phyloP scores from a whole-genome alignment of 2,113 vertebrate genomes.

The Pipra filicauda region DNA sequence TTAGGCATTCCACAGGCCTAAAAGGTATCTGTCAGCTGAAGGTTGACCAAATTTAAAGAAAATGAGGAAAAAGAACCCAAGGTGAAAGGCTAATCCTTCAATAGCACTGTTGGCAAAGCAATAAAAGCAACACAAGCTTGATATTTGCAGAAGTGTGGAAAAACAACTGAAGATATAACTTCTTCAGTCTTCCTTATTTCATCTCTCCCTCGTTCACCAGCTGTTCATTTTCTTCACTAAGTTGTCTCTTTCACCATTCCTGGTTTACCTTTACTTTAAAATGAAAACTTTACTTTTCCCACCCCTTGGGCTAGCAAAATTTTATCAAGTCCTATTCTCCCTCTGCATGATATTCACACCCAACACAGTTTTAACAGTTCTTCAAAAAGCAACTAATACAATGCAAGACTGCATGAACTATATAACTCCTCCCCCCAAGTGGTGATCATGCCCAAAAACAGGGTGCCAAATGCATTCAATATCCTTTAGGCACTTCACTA shows the following conservation, averaged over 20 bases:
- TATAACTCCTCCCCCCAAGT: background rate
- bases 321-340: background rate
- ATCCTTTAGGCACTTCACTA: background rate
- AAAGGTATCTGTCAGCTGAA: background rate
- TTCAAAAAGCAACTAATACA: background rate
- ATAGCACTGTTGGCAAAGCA: background rate
- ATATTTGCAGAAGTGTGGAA: background rate
- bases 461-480: background rate
- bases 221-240: background rate
- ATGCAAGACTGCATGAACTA: background rate
- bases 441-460: background rate
- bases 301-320: background rate
- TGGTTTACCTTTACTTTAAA: background rate
- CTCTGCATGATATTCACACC: background rate
- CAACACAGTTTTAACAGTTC: background rate
- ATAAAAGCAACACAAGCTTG: background rate
- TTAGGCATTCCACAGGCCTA: background rate
- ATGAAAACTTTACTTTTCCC: background rate
- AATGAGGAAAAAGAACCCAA: background rate
- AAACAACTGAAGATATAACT: background rate
- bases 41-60: background rate
- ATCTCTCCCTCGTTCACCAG: background rate
- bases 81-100: background rate
- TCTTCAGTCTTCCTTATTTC: background rate
- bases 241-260: background rate